Evolutionary conservation across 2,797 vertebrate species (phyloP).

Genomic region (Moxostoma hubbsi): DNA sequence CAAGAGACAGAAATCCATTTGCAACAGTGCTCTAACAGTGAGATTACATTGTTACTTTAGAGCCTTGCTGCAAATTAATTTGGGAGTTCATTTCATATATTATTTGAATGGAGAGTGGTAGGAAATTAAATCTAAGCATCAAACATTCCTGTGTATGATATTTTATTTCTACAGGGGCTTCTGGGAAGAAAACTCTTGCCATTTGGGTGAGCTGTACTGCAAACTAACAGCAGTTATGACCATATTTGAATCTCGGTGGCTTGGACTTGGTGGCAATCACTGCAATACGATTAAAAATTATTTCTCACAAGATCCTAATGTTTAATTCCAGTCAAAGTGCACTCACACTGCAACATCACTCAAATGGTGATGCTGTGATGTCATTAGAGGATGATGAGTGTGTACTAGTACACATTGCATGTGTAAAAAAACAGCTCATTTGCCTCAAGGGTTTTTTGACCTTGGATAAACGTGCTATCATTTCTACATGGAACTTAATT

Average conservation of each 20-base stretch:
- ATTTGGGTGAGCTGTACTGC: conserved; percentile 68
- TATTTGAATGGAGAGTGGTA: conserved; percentile 82
- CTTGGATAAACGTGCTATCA: conserved; percentile 52
- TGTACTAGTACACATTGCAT: conserved; percentile 44
- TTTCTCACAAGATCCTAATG: conserved; percentile 56
- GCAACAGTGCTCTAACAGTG: conserved; percentile 81
- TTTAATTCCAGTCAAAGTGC: conserved; percentile 52
- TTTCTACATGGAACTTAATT: conserved; percentile 57
- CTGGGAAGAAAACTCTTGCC: conserved; percentile 74
- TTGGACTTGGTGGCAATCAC: conserved; percentile 16
- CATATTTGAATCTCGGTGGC: conserved; percentile 58
- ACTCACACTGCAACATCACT: conserved; percentile 51
- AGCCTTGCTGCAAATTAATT: conserved; percentile 83
- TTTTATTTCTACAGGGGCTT: conserved; percentile 79
- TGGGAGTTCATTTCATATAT: conserved; percentile 83
- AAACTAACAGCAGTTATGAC: conserved; percentile 73
- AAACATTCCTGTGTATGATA: conserved; percentile 82
- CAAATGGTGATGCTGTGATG: conserved; percentile 40
- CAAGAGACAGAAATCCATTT: conserved; percentile 88
- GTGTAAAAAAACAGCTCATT: conserved; percentile 48
- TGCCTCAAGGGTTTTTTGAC: conserved; percentile 58
- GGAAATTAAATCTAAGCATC: conserved; percentile 82
- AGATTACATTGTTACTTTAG: conserved; percentile 87
- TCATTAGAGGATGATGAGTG: conserved; percentile 52
- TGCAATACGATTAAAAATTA: conserved; percentile 42